phyloP scores from a whole-genome alignment of 2,888 invertebrate species.

The Antheraea assamensis region DNA sequence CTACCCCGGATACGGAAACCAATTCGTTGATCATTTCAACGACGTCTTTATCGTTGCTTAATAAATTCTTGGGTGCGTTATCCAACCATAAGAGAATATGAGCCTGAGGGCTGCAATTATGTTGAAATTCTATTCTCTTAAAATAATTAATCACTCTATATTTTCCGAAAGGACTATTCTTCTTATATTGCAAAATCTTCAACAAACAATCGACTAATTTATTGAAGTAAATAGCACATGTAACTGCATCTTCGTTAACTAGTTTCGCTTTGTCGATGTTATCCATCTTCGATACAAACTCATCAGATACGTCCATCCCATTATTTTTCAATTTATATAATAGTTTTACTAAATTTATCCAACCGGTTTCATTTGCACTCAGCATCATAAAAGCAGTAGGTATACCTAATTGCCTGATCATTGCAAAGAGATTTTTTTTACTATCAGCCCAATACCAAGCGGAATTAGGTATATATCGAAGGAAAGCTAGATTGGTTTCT shows the following conservation, averaged over 20 bases:
- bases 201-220: not conserved
- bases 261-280: no score
- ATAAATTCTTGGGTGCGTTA: not conserved
- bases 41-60: not conserved
- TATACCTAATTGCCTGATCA: no score
- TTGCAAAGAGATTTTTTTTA: no score
- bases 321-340: no score
- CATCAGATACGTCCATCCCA: no score
- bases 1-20: constrained; percentile 12
- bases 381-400: no score
- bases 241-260: not conserved
- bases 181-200: not conserved
- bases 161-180: not conserved
- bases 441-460: no score
- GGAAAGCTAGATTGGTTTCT: no score
- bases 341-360: no score
- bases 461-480: no score
- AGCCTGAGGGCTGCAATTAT: not conserved
- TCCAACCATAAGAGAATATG: not conserved
- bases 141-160: not conserved
- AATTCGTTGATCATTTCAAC: constrained; percentile 6
- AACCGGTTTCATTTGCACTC: no score
- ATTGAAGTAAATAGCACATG: not conserved
- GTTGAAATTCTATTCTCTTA: not conserved
- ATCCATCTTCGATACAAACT: no score